phyloP scores from a whole-genome alignment of 2,888 invertebrate species.

The Galeruca laticollis region DNA sequence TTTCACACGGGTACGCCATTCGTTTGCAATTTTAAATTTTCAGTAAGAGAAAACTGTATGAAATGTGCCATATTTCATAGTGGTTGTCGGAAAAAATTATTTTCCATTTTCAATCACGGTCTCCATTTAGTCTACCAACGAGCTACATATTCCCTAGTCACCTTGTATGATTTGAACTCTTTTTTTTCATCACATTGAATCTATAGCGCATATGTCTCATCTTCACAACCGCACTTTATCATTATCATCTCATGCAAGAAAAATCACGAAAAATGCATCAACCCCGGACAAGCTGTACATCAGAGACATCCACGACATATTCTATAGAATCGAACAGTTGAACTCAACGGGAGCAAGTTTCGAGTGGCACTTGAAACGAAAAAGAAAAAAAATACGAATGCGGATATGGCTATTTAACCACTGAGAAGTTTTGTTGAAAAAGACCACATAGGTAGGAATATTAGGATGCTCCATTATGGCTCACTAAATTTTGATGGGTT shows the following conservation, averaged over 20 bases:
- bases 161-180: not conserved
- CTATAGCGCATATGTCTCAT: slow-evolving; percentile 24
- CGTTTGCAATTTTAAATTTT: too few species aligned
- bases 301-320: slow-evolving; percentile 29
- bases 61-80: too few species aligned
- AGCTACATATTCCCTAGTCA: too few species aligned
- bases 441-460: slow-evolving; percentile 64
- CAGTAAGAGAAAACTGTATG: too few species aligned
- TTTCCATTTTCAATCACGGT: too few species aligned
- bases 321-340: slow-evolving; percentile 15
- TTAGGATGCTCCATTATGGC: slow-evolving; percentile 57
- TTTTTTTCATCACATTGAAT: not conserved
- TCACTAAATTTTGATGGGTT: slow-evolving; percentile 25
- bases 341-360: slow-evolving; percentile 24
- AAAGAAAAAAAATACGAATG: slow-evolving; percentile 43
- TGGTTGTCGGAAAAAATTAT: too few species aligned
- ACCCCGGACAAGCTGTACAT: slow-evolving; percentile 2
- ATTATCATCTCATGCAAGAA: slow-evolving; percentile 23
- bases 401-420: slow-evolving; percentile 54
- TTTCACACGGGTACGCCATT: too few species aligned
- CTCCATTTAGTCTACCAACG: too few species aligned
- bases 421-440: slow-evolving; percentile 46
- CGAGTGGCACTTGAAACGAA: slow-evolving; percentile 12
- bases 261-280: slow-evolving; percentile 23
- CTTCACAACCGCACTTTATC: not conserved